Evolutionary conservation across 2,113 vertebrate species (phyloP).

Genomic region (Gnathonemus longibarbis): DNA sequence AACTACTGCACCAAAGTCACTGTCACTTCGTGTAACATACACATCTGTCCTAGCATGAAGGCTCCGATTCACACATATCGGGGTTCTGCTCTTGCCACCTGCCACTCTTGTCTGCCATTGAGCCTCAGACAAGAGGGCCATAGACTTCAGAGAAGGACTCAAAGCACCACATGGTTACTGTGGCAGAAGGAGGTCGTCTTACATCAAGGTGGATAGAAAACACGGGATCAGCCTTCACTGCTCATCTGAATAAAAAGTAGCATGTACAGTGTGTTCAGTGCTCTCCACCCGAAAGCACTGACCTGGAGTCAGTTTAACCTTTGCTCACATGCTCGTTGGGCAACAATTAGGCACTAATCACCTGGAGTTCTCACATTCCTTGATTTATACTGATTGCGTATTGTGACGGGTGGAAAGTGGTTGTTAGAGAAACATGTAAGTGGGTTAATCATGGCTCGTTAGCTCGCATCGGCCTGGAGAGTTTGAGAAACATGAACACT

Average conservation of each 20-base stretch:
- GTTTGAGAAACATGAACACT: not conserved
- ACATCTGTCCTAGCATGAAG: not conserved
- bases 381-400: not conserved
- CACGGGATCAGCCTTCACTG: not conserved
- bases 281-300: slow-evolving; percentile 4
- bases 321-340: not conserved
- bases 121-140: not conserved
- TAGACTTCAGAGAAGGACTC: not conserved
- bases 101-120: not conserved
- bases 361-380: not conserved
- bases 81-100: not conserved
- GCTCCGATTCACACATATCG: not conserved
- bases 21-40: slow-evolving; percentile 41
- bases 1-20: slow-evolving; percentile 62
- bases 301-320: not conserved
- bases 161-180: not conserved
- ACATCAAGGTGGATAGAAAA: not conserved
- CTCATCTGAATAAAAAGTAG: not conserved
- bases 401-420: not conserved
- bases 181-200: not conserved
- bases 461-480: not conserved
- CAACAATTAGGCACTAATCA: not conserved
- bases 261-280: not conserved
- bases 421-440: not conserved
- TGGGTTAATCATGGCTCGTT: not conserved